Evolutionary conservation across 2,113 vertebrate genomes (phyloP).

Genomic region (Barbus barbus): DNA sequence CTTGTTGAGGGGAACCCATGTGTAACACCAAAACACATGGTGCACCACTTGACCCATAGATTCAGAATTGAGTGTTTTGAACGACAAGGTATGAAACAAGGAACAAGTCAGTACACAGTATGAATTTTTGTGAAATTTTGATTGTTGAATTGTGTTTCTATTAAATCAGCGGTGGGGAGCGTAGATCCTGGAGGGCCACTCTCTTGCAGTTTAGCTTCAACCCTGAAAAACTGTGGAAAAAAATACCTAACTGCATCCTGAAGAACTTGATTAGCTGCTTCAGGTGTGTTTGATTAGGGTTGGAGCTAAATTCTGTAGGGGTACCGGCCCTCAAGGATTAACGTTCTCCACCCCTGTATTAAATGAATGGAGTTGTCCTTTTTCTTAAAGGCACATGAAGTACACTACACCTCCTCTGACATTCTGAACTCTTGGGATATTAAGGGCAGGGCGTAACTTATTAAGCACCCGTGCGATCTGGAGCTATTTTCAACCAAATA

Average conservation of each 20-base stretch:
- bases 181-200: too few species aligned
- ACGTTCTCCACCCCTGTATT: too few species aligned
- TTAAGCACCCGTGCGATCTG: slow-evolving; percentile 53
- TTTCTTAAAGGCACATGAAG: not conserved
- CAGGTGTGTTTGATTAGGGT: too few species aligned
- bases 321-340: too few species aligned
- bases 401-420: not conserved
- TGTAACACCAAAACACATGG: not conserved
- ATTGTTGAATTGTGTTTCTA: not conserved
- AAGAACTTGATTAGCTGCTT: too few species aligned
- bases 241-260: too few species aligned
- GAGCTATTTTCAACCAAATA: slow-evolving; percentile 87
- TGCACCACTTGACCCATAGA: not conserved
- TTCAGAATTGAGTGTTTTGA: not conserved
- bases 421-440: not conserved
- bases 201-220: too few species aligned
- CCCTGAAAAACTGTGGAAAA: too few species aligned
- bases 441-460: slow-evolving; percentile 22
- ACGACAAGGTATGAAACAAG: not conserved
- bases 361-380: not conserved
- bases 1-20: not conserved
- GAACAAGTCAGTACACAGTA: not conserved
- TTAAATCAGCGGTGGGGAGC: too few species aligned
- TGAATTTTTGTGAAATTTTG: not conserved
- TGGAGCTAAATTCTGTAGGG: too few species aligned